Evolutionary conservation across 2,888 invertebrate genomes (phyloP), one percentile per base, ranked within the genome.

Genomic region (Zygothrica quintamaculata): DNA sequence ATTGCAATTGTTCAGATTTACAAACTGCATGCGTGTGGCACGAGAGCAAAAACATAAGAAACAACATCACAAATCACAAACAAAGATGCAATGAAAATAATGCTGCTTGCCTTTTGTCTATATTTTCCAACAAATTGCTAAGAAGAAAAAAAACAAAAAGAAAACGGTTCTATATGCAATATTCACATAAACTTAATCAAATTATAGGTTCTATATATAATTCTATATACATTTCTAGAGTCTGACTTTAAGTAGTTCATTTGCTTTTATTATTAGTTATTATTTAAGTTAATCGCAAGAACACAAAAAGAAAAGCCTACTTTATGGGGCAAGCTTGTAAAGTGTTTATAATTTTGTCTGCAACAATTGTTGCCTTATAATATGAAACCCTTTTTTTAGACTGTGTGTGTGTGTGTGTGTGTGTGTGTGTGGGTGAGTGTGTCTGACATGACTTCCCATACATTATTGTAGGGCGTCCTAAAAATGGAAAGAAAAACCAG

Each of bases 21-120:
- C 29, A 29, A 7, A 5, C 29, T 29, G 9, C 29, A 5, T 29
- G 29, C 29, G 62, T 75, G 76, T 75, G 65, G 65, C 72, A 61
- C 16, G 59, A 40, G 57, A 66, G 59, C 37, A 55, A 66, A 65
- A 84, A n/a, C n/a, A n/a, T n/a, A n/a, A n/a, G n/a, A n/a, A 82
- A 68, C 68, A 76, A 42, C 57, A 46, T 60, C 76, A 74, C 86
- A 75, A 85, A 78, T 85, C 74, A 81, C 43, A 40, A 69, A 81
- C 43, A 40, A 69, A 72, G 61, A 62, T 70, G 39, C 60, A 48
- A 77, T 71, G 58, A 44, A 65, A 62, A 43, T 44, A 57, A 40
- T 39, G 33, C 9, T 16, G n/a, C n/a, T n/a, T n/a, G n/a, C n/a
- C n/a, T n/a, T 16, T 25, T 18, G 18, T 11, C 13, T 36, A 3